Conservation (phyloP, 2,888 invertebrate species). For the Lingula anatina region DNA sequence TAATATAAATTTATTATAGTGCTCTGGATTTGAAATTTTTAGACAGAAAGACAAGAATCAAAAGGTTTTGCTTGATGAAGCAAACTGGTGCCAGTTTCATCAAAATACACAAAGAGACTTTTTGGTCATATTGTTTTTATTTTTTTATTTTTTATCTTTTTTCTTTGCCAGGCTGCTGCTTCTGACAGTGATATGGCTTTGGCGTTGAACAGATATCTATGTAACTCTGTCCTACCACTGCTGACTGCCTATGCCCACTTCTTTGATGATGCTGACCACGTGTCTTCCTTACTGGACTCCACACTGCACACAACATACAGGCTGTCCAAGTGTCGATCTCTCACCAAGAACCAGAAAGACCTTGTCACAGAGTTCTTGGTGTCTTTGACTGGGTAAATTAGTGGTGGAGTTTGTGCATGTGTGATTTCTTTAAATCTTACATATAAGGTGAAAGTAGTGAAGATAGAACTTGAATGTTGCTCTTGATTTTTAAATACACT, state of each 20-base stretch:
- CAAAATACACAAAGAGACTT: too few species aligned
- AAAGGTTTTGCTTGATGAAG: not conserved
- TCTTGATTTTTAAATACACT: too few species aligned
- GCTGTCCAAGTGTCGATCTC: slow-evolving; percentile 90
- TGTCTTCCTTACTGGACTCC: slow-evolving; percentile 74
- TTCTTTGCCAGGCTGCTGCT: slow-evolving; percentile 46
- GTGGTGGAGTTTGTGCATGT: too few species aligned
- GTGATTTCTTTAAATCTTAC: too few species aligned
- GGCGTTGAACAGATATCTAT: slow-evolving; percentile 99
- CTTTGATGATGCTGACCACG: slow-evolving; percentile 83
- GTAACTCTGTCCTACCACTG: slow-evolving; percentile 93
- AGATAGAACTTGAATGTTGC: too few species aligned
- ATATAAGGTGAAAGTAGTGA: too few species aligned
- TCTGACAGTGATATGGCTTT: slow-evolving; percentile 96
- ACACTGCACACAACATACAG: slow-evolving; percentile 95
- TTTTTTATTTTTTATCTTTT: slow-evolving; percentile 11
- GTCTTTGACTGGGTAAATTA: slow-evolving; percentile 83
- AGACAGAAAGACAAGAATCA: too few species aligned
- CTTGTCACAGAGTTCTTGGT: slow-evolving; percentile 98
- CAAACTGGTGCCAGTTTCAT: not conserved
- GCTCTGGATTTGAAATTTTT: too few species aligned
- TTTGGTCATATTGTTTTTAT: too few species aligned
- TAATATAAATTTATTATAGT: too few species aligned
- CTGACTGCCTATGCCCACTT: slow-evolving; percentile 94
- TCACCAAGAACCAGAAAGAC: slow-evolving; percentile 96